These are phyloP conservation scores for Dryobotodes eremita DNA, from an alignment of 2,888 invertebrate species.

Conservation along the genomic window DNA sequence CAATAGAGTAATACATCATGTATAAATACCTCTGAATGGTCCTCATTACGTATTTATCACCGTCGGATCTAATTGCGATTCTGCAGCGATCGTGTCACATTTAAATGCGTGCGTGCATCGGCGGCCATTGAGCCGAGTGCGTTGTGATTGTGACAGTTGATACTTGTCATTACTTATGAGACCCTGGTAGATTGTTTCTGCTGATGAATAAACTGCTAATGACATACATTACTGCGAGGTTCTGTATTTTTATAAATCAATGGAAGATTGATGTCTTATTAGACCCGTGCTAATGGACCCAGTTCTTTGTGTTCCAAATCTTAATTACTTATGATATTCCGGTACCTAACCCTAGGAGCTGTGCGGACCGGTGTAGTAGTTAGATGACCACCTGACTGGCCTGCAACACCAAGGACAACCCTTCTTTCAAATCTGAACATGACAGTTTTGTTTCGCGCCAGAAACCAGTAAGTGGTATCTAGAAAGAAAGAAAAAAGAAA, in stretches of 20 bases:
- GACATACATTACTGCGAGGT: not conserved
- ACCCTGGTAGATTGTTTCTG: conserved; percentile 35
- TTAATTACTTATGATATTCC: not conserved
- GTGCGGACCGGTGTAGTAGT: not conserved
- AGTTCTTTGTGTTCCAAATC: not conserved
- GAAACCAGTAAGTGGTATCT: not conserved
- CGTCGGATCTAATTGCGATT: conserved; percentile 49
- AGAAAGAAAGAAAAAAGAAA: too few species aligned
- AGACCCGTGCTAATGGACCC: not conserved
- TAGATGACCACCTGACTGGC: not conserved
- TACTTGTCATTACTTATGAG: conserved; percentile 61
- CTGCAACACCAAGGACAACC: not conserved
- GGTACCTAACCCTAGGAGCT: not conserved
- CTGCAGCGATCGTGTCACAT: conserved; percentile 58
- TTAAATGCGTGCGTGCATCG: conserved; percentile 59
- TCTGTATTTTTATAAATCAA: not conserved
- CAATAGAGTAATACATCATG: conserved; percentile 30
- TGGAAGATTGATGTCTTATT: not conserved
- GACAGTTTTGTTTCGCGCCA: too few species aligned
- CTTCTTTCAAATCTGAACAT: not conserved
- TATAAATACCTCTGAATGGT: conserved; percentile 33
- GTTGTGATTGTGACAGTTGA: conserved; percentile 59
- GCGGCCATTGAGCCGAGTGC: conserved; percentile 55
- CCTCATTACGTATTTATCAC: conserved; percentile 52
- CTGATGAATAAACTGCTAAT: conserved; percentile 31